Base-by-base conservation (phyloP, 1,140 invertebrate species). In the Drosophila hydei region DNA sequence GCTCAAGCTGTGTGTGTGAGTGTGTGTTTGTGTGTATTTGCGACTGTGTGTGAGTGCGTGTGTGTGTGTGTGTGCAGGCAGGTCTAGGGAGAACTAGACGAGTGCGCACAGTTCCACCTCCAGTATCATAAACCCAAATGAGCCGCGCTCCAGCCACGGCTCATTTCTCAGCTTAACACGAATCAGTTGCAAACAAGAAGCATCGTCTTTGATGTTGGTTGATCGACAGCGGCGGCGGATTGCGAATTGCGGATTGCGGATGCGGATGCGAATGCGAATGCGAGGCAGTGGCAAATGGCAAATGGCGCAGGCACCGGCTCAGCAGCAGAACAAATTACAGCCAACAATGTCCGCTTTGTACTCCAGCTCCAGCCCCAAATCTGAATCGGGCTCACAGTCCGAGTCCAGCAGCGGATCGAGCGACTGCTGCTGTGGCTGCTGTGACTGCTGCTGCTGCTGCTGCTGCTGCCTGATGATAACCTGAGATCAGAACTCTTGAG, bases 401-500 rank as follows among this genome's bases (percentile, higher is more conserved):
- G 76, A 51, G 21, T 61, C 77, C 42, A 69, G 45, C 5, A 63
- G 45, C 50, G 23, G 47, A n/a, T 74, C 60, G 9, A 77, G 19
- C n/a, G 25, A 4, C 19, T 64, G 50, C n/a, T 61, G 40, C 30
- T 74, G 69, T 30, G 55, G 33, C 16, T 52, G 61, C 38, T n/a
- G n/a, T n/a, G n/a, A n/a, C n/a, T 65, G 71, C 40, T 68, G 63
- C 23, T 63, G 63, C 42, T 68, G 55, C 50, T 78, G 72, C 55
- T 84, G 72, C 56, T 83, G 77, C 58, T 75, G 75, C 69, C 78
- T 81, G 71, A 83, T 72, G 67, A 84, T 85, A 90, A 85, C 87
- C 84, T 91, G 91, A 91, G 91, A 92, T 92, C 91, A 92, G 89
- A 92, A 92, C 75, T 92, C 91, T 89, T 91, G 88, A 58, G 91